Percentiles rank a stretch among this genome's conserved stretches.
Conservation (phyloP, 30 jellyfish, hydroid and myxozoan genomes). For the Mastigias papua region DNA sequence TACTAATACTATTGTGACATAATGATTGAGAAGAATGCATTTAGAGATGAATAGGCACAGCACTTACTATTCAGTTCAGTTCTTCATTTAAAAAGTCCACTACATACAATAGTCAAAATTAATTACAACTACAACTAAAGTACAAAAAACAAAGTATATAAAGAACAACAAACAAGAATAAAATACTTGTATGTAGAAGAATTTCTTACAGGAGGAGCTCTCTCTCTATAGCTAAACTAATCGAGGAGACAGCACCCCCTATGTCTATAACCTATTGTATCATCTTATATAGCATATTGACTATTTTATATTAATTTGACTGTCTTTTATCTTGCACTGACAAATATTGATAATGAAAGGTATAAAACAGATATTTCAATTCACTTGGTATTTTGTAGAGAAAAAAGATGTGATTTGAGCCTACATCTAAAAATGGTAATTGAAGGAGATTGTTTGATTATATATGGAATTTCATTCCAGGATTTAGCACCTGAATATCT, state of each 20-base stretch:
- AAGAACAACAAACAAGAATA: slow-evolving; percentile 20
- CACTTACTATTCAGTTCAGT: slow-evolving; percentile 4
- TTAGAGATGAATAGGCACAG: background rate
- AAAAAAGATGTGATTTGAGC: background rate
- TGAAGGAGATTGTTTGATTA: background rate
- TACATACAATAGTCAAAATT: slow-evolving; percentile 15
- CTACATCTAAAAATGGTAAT: background rate
- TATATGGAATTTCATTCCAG: too few relatives aligned
- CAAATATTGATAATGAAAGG: background rate
- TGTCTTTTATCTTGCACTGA: background rate
- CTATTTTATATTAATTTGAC: background rate
- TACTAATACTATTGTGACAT: background rate
- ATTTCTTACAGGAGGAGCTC: too few relatives aligned
- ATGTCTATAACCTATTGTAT: background rate
- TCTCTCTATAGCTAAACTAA: too few relatives aligned
- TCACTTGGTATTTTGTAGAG: background rate
- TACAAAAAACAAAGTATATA: background rate
- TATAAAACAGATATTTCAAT: background rate
- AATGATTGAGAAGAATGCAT: background rate
- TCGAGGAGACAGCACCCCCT: slow-evolving; percentile 4
- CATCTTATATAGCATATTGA: background rate
- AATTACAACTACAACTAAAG: slow-evolving; percentile 20
- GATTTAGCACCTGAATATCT: background rate
- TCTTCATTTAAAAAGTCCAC: slow-evolving; percentile 2
- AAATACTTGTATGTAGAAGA: slow-evolving; percentile 9